Percentiles rank a stretch among this genome's conserved stretches.
Conservation (phyloP, 2,797 vertebrate genomes). For the Malurus leucopterus region DNA sequence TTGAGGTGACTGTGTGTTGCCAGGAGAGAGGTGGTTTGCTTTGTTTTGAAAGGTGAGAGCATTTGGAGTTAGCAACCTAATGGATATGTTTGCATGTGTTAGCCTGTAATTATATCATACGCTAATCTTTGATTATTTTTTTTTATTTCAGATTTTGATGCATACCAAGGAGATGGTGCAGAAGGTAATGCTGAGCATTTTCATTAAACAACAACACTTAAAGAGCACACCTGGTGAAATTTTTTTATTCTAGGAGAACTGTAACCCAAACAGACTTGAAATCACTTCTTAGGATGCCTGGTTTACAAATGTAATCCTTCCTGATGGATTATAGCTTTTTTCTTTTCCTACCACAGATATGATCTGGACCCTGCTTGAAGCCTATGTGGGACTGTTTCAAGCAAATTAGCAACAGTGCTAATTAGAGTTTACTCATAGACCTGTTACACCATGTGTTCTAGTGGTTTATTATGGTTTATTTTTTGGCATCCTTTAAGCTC, state of each 20-base stretch:
- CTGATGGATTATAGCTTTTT: conserved; percentile 76
- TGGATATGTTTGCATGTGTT: conserved; percentile 45
- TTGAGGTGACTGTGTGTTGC: conserved; percentile 50
- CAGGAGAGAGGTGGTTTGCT: conserved; percentile 54
- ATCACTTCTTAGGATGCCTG: conserved; percentile 71
- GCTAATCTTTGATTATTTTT: conserved; percentile 53
- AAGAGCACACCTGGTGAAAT: conserved; percentile 60
- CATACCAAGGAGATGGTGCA: conserved; percentile 98
- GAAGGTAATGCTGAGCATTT: conserved; percentile 82
- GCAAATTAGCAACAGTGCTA: conserved; percentile 79
- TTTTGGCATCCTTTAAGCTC: conserved; percentile 70
- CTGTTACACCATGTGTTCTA: conserved; percentile 63
- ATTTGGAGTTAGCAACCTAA: conserved; percentile 53
- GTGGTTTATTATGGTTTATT: conserved; percentile 69
- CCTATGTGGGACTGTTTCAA: conserved; percentile 70
- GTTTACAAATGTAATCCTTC: conserved; percentile 74
- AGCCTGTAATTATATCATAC: conserved; percentile 64
- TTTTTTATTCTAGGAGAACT: conserved; percentile 66
- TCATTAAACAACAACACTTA: conserved; percentile 59
- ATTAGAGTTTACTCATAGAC: conserved; percentile 77
- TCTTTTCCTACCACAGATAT: conserved; percentile 71
- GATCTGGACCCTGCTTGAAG: conserved; percentile 76
- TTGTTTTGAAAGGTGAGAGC: conserved; percentile 54
- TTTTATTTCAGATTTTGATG: conserved; percentile 89
- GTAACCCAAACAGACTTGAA: conserved; percentile 72